phyloP scores from a whole-genome alignment of 2,113 vertebrate genomes.

The Dicaeum eximium region DNA sequence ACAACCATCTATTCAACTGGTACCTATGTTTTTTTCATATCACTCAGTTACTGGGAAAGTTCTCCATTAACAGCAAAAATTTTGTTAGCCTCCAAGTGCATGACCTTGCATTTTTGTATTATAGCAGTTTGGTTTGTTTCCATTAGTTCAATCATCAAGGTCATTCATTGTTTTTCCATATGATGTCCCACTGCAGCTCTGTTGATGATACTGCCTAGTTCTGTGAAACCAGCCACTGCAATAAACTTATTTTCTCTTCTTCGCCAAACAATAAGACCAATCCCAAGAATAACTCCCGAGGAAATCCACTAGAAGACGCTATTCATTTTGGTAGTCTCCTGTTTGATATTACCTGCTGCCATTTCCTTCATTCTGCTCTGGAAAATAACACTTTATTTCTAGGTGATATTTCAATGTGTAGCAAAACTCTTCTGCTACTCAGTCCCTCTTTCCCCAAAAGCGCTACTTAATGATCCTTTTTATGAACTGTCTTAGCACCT shows the following conservation, averaged over 20 bases:
- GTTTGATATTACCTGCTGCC: not conserved
- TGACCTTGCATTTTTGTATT: conserved; percentile 5
- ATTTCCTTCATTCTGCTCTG: not conserved
- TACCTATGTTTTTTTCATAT: not conserved
- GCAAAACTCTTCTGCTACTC: not conserved
- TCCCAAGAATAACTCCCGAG: not conserved
- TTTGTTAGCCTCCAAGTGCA: not conserved
- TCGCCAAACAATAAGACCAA: not conserved
- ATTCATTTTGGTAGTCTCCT: not conserved
- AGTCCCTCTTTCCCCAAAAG: not conserved
- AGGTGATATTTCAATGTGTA: not conserved
- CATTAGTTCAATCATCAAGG: not conserved
- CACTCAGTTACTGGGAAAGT: not conserved
- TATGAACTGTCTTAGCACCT: not conserved
- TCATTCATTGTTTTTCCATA: not conserved
- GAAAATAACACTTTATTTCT: not conserved
- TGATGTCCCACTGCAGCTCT: not conserved
- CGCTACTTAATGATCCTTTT: not conserved
- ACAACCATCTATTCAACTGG: not conserved
- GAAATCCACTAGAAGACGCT: not conserved
- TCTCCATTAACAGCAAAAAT: not conserved
- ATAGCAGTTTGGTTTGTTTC: not conserved
- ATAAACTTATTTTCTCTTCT: not conserved
- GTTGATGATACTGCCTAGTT: not conserved
- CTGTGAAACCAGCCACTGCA: not conserved